phyloP scores from a whole-genome alignment of 2,888 invertebrate species.

The Philopedon plagiatum region DNA sequence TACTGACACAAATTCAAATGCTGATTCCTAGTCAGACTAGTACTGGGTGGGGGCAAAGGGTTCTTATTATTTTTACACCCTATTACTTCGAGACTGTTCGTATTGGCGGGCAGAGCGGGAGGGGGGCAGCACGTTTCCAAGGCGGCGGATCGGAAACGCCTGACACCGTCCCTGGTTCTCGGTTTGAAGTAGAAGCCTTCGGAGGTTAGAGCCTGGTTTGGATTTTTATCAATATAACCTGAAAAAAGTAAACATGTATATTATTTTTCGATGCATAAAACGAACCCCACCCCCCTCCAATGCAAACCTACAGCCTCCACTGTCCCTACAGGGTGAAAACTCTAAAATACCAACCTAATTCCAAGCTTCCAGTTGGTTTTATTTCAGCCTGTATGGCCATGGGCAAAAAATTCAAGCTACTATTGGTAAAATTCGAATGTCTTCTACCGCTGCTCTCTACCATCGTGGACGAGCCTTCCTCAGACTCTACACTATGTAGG shows the following conservation, averaged over 20 bases:
- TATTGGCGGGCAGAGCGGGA: constrained; percentile 81
- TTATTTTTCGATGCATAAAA: too few species aligned
- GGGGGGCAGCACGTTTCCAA: constrained; percentile 81
- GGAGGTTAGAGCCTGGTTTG: constrained; percentile 63
- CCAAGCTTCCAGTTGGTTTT: constrained; percentile 72
- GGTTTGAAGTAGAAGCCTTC: constrained; percentile 66
- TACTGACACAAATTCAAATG: constrained; percentile 76
- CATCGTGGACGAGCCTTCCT: constrained; percentile 59
- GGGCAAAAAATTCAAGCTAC: constrained; percentile 70
- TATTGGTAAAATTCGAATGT: constrained; percentile 76
- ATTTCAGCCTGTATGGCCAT: constrained; percentile 69
- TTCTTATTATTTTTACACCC: constrained; percentile 73
- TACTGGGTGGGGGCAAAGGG: constrained; percentile 81
- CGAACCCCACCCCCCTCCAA: too few species aligned
- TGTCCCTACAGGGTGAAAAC: too few species aligned
- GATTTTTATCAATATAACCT: constrained; percentile 69
- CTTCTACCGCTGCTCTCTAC: constrained; percentile 63
- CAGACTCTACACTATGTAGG: constrained; percentile 65
- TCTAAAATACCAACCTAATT: constrained; percentile 66
- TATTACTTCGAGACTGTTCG: constrained; percentile 86
- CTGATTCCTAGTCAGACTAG: constrained; percentile 78
- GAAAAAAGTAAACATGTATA: too few species aligned
- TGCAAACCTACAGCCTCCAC: too few species aligned
- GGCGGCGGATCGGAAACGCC: constrained; percentile 80
- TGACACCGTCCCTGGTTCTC: constrained; percentile 70